Conservation (phyloP, 1,140 invertebrate genomes). For the Thereuonema tuberculata region DNA sequence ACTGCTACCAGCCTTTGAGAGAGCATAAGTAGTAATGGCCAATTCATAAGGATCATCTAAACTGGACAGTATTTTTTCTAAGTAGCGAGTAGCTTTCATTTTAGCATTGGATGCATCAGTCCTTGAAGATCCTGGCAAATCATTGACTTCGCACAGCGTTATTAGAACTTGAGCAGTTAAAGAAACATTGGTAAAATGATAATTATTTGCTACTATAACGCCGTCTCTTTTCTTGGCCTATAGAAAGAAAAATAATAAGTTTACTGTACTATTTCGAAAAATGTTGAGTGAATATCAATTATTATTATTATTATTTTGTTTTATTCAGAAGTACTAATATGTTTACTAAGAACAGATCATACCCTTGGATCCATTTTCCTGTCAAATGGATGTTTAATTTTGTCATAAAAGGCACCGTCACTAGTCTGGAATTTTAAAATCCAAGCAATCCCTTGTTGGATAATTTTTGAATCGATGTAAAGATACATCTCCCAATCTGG, state of each 20-base stretch:
- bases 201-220: neutral
- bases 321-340: neutral
- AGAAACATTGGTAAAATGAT: slow-evolving; percentile 25
- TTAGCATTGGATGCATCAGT: slow-evolving; percentile 25
- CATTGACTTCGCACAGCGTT: slow-evolving; percentile 29
- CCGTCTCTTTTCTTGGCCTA: neutral
- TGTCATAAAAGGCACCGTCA: slow-evolving; percentile 36
- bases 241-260: neutral
- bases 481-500: slow-evolving; percentile 41
- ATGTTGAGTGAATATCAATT: neutral
- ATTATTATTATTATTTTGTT: neutral
- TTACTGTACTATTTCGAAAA: neutral
- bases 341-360: neutral
- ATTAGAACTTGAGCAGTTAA: slow-evolving; percentile 40
- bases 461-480: slow-evolving; percentile 34
- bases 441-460: slow-evolving; percentile 30
- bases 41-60: slow-evolving; percentile 37
- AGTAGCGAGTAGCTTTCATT: slow-evolving; percentile 24
- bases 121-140: slow-evolving; percentile 26
- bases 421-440: slow-evolving; percentile 32
- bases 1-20: slow-evolving; percentile 31
- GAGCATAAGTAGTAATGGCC: slow-evolving; percentile 38
- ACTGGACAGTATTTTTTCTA: slow-evolving; percentile 27
- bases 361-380: slow-evolving; percentile 26
- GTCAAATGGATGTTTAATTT: slow-evolving; percentile 39